Base-by-base conservation (phyloP, 2,113 vertebrate species). In the Nanorana parkeri region DNA sequence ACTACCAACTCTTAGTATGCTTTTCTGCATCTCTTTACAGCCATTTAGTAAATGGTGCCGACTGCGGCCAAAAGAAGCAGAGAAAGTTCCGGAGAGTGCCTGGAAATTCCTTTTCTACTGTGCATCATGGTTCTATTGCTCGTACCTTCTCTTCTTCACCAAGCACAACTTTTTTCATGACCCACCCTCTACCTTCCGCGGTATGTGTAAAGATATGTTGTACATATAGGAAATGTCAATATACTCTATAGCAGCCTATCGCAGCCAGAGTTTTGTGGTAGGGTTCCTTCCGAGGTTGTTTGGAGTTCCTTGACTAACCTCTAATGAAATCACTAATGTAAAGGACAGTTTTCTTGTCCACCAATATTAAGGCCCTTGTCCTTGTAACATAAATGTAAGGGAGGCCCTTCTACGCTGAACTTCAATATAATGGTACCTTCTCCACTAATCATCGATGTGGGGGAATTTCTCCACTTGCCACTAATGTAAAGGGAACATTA, bases 41-140 rank as follows among this genome's bases (percentile, higher is more conserved):
- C 97, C 98, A 36, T 88, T 98, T 0, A 96, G 90, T 66, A 88
- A 89, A 17, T 91, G 94, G 93, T 97, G 94, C 86, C 85, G 85
- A 41, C 87, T 99, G 83, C 92, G 93, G 87, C 95, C 96, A 11
- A 94, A 89, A 84, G 98, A 99, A 91, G 95, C 95, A 0, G 93
- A 93, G 87, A 99, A 99, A 94, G 94, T 99, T 94, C 98, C 98
- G 0, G 98, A 99, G 93, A 99, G 98, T 11, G 92, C 93, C 76
- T 99, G 98, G 98, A 99, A 99, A 92, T 92, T 99, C 88, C 90
- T 96, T 67, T 98, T 98, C 95, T 99, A 99, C 92, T 91, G 92
- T 0, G 82, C 95, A 64, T 93, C 95, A 16, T 99, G 97, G 97
- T 96, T 93, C 0, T 99, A 99, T 75, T 94, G 93, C 80, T 88